Evolutionary conservation across 2,888 invertebrate species (phyloP).

Genomic region (Geotrupes spiniger): DNA sequence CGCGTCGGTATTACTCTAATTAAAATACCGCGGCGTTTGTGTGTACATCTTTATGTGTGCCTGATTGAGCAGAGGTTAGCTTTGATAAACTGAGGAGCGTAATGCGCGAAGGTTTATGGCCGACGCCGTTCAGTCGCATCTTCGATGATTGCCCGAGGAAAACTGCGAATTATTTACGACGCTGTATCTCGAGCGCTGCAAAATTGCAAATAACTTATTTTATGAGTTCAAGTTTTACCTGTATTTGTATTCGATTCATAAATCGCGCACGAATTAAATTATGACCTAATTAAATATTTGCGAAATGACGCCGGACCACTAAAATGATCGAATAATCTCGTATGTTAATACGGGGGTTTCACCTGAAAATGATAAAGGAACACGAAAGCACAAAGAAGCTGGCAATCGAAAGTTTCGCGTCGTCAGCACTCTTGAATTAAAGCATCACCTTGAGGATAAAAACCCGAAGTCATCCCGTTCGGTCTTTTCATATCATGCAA

Average conservation of each 20-base stretch:
- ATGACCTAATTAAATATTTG: no score
- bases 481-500: background rate
- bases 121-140: conserved; percentile 39
- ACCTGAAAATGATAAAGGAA: conserved; percentile 24
- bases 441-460: conserved; percentile 7
- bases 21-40: conserved; percentile 34
- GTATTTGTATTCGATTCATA: no score
- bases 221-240: no score
- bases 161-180: background rate
- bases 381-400: conserved; percentile 23
- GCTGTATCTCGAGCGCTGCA: background rate
- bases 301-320: no score
- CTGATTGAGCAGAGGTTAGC: conserved; percentile 28
- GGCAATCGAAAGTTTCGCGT: conserved; percentile 19
- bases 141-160: conserved; percentile 32
- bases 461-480: background rate
- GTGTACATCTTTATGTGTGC: conserved; percentile 28
- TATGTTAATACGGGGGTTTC: conserved; percentile 7
- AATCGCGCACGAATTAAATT: no score
- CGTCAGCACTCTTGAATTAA: conserved; percentile 22
- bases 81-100: conserved; percentile 39
- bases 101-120: conserved; percentile 39
- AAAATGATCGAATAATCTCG: no score
- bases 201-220: no score
- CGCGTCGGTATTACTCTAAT: conserved; percentile 33